These are phyloP conservation scores for Sinocyclocheilus anshuiensis DNA, from an alignment of 2,113 vertebrate species.

Conservation along the genomic window DNA sequence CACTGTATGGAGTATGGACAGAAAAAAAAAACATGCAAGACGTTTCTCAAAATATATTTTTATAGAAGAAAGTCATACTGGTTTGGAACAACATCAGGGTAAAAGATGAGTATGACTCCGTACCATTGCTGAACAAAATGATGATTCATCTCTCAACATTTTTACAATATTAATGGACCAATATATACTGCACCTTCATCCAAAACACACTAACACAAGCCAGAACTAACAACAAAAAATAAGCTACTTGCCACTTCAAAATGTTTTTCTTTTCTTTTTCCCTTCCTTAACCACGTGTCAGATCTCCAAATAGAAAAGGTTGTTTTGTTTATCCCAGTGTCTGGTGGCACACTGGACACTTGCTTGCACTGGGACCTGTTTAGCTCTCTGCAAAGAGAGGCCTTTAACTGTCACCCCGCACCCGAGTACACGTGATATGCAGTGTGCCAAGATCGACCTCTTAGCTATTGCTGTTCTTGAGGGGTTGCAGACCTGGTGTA, in stretches of 20 bases:
- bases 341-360: neutral
- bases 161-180: neutral
- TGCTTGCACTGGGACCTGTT: too few species aligned
- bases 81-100: neutral
- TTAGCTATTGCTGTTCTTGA: too few species aligned
- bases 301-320: neutral
- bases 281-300: neutral
- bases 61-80: neutral
- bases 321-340: constrained; percentile 13
- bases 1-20: too few species aligned
- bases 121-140: neutral
- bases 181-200: neutral
- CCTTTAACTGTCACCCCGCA: too few species aligned
- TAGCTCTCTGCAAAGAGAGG: too few species aligned
- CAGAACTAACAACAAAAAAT: neutral
- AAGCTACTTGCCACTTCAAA: neutral
- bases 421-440: too few species aligned
- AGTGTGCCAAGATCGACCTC: too few species aligned
- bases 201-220: neutral
- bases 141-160: neutral
- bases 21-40: too few species aligned
- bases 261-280: neutral
- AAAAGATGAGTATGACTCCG: neutral
- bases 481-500: too few species aligned
- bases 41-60: neutral